A percentile compares a stretch with the other conserved stretches of the same genome.
phyloP scores from a whole-genome alignment of 2,797 vertebrate genomes.

The Erpetoichthys calabaricus region DNA sequence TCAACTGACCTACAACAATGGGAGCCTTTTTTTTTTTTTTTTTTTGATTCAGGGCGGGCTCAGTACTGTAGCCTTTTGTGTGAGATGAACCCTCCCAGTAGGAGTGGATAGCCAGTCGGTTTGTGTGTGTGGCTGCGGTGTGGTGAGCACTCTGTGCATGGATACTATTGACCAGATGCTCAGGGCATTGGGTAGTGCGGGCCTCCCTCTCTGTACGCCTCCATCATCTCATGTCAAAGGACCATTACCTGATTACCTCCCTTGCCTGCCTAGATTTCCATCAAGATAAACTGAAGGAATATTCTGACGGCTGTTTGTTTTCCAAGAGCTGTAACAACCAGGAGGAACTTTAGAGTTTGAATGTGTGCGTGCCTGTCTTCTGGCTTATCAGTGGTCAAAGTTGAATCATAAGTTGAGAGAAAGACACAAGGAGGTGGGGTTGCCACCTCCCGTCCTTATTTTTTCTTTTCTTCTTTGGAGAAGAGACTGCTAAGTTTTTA shows the following conservation, averaged over 20 bases:
- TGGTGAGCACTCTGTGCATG: constrained; percentile 27
- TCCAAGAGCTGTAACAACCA: constrained; percentile 17
- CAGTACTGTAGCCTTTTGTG: constrained; percentile 37
- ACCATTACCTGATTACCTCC: constrained; percentile 34
- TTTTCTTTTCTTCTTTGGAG: constrained; percentile 12
- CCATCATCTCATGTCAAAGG: constrained; percentile 28
- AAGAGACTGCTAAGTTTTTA: constrained; percentile 5
- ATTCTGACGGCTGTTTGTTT: constrained; percentile 24
- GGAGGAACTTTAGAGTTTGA: constrained; percentile 9
- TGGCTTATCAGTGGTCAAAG: constrained; percentile 9
- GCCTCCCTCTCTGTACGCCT: constrained; percentile 25
- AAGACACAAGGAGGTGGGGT: accelerated
- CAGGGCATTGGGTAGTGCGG: constrained; percentile 25
- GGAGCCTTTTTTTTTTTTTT: constrained; percentile 28
- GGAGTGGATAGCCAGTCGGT: constrained; percentile 27
- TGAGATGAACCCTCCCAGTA: constrained; percentile 30
- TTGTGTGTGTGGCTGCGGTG: constrained; percentile 17
- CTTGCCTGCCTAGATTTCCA: constrained; percentile 28
- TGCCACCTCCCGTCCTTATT: constrained; percentile 11
- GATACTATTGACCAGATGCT: constrained; percentile 31
- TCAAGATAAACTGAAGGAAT: constrained; percentile 28
- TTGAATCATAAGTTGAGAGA: constrained; percentile 10
- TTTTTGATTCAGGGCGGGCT: constrained; percentile 30
- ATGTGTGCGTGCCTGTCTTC: not conserved
- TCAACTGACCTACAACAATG: constrained; percentile 37